Evolutionary conservation across 2,113 vertebrate genomes (phyloP), one percentile per base, ranked within the genome.

Genomic region (Zapus hudsonius): DNA sequence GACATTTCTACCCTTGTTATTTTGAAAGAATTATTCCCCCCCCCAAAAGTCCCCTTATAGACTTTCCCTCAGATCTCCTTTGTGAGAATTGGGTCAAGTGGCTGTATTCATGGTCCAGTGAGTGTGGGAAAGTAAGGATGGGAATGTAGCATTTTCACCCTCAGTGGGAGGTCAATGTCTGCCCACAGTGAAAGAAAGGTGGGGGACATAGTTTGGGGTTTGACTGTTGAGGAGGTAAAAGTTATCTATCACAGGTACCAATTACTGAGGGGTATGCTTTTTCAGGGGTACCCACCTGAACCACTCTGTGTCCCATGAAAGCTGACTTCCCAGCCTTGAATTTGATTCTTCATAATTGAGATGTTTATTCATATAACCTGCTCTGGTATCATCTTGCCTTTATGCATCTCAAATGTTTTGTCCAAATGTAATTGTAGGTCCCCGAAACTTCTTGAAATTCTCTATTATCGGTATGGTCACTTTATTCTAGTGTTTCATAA

Each of bases 341-440:
- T 29, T 78, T 27, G 67, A 15, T 84, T 75, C 63, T 86, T 10
- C 63, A 81, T 76, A 6, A 57, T 79, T 90, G 27, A 90, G 55
- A 92, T 57, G 19, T 72, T 82, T 55, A 36, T 59, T 90, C 44
- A 40, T 61, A 67, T 55, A 59, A 44, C 78, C 19, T 52, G 7
- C 42, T 85, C 9, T 7, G 8, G 72, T 79, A 36, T 83, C 31
- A 42, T 15, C 73, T n/a, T 40, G 10, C 85, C 89, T 83, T 92
- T 75, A 82, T 23, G 42, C 83, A 84, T 31, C 61, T 89, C 61
- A 83, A 93, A 61, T 38, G 86, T 84, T 86, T 91, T 63, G 27
- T 72, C 63, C 47, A 89, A 90, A 66, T 84, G 40, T 44, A 87
- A 84, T 76, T 38, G 57, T 59, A 80, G 17, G 20, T 72, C 87